phyloP scores from a whole-genome alignment of 2,797 vertebrate genomes.

The Buceros bicornis region DNA sequence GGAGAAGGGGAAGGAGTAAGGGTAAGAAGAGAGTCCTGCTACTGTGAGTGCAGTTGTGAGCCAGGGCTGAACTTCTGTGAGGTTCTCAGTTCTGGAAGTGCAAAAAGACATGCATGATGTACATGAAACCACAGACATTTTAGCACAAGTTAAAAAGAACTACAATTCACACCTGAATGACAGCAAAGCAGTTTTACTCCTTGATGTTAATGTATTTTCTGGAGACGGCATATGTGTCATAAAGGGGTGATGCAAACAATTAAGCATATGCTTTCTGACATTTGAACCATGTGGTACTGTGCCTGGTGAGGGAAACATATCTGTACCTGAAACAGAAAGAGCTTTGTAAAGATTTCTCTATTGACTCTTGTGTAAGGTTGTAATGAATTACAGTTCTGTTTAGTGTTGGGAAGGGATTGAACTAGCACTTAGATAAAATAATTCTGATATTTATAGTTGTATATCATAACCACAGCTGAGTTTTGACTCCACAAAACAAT shows the following conservation, averaged over 20 bases:
- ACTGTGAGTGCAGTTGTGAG: fast-evolving
- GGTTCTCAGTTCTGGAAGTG: background rate
- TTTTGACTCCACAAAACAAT: background rate
- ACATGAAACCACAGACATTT: background rate
- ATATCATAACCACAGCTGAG: background rate
- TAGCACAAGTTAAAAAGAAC: background rate
- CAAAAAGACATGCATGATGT: background rate
- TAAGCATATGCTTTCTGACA: background rate
- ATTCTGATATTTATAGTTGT: background rate
- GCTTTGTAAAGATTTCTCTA: background rate
- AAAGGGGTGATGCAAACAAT: background rate
- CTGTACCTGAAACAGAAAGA: background rate
- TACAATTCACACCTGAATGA: background rate
- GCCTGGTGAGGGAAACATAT: background rate
- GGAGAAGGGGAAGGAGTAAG: background rate
- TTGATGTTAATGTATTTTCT: background rate
- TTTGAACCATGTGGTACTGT: background rate
- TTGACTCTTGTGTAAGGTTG: background rate
- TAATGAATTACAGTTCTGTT: background rate
- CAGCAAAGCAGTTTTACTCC: background rate
- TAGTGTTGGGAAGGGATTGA: background rate
- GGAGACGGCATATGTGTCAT: background rate
- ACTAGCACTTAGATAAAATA: background rate
- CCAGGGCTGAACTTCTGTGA: background rate
- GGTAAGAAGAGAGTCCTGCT: background rate